Base-by-base conservation (phyloP, 2,888 invertebrate genomes). In the Sminthurinus aureus region DNA sequence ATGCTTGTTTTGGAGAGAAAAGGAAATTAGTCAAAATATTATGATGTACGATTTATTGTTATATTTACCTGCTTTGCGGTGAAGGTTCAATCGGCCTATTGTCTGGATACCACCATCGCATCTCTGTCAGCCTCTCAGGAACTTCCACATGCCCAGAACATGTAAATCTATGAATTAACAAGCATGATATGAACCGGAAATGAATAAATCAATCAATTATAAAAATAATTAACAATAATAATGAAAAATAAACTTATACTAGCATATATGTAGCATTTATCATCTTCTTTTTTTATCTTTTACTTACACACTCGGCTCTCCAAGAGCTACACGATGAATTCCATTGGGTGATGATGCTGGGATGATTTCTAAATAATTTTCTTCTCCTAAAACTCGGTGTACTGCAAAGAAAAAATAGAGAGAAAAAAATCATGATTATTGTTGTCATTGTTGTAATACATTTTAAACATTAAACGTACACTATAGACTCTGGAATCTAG, bases 71-170 rank as follows among this genome's bases (percentile, higher is more conserved):
- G 85, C 76, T 83, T 24, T 85, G 80, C 24, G 71, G 79, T 15
- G 85, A 79, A 3, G 85, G 78, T 66, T 87, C 87, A 81, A 88
- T 87, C 2, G 79, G 83, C 58, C 80, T 83, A 12, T 86, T 86
- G 80, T 88, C 85, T 2, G 88, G 88, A 85, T 85, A 87, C 84
- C 85, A 88, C 88, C 88, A 88, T 22, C 84, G 66, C 78, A 88
- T 86, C 24, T 88, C 87, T 18, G 80, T 85, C 76, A 88, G 84
- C 83, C 84, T 83, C 76, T 87, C 87, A 8, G 87, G 88, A 52
- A 81, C 73, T 4, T 87, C 85, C 11, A 88, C 88, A 24, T 85
- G 82, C 0, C 85, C 88, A 11, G 82, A 58, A 77, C 88, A 88
- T 13, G 87, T 88, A 83, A 88, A 86, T 38, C 38, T 38, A 38